Evolutionary conservation across 1,140 invertebrate species (phyloP), one percentile per base, ranked within the genome.

Genomic region (Marisa cornuarietis): DNA sequence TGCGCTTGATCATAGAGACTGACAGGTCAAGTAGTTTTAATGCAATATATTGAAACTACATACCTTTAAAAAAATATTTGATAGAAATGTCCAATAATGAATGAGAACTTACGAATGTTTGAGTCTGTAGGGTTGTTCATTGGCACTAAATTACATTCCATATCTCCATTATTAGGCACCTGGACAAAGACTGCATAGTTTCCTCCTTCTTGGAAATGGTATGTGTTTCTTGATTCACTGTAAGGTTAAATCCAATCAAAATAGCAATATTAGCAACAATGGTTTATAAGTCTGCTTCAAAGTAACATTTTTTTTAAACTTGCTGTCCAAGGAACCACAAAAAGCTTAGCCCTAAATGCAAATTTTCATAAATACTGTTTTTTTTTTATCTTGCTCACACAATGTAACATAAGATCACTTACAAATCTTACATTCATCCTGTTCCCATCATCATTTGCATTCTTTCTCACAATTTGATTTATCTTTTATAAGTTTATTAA

Each of bases 51-150:
- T 71, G 42, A 61, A 14, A 42, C n/a, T n/a, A 20, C 7, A 63
- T 63, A 63, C 62, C n/a, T 63, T 18, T 63, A n/a, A 63, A 63
- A 63, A 63, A 63, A 68, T 18, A 68, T 24, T 68, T 68, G 3
- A 68, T 22, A 68, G 22, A 10, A 66, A 2, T 26, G 65, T 11
- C 20, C 16, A 18, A 58, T 26, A 14, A 74, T 22, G 31, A 20
- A 22, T 18, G 62, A 26, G 18, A 62, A 82, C 83, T 85, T 85
- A 87, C 86, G 86, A 71, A 85, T 86, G 78, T 84, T 84, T 31
- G 75, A 61, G 71, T 87, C 86, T 18, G 61, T 9, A 1, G 86
- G 82, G 54, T 76, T 69, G 77, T 86, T 86, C 52, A 78, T 76
- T 8, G 81, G 54, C 49, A 82, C 68, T 18, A 76, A 76, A 42